Evolutionary conservation across 2,888 invertebrate species (phyloP).

Genomic region (Acleris emargana): DNA sequence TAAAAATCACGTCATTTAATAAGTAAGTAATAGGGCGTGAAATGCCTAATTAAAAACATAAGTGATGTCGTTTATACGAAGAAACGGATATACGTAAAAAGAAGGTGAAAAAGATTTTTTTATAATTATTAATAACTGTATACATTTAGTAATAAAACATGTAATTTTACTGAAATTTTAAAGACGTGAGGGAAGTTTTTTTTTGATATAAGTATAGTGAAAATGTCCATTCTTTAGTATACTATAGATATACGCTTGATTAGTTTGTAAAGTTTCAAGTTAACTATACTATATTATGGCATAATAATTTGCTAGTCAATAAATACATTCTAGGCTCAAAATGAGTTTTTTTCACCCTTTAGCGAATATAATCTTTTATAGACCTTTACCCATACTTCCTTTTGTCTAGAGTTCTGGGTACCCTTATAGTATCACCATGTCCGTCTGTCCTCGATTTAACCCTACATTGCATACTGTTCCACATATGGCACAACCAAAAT

Average conservation of each 20-base stretch:
- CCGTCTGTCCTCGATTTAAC: too few species aligned
- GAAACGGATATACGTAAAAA: constrained; percentile 80
- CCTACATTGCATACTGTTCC: too few species aligned
- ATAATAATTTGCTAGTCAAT: constrained; percentile 82
- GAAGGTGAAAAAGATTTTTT: constrained; percentile 60
- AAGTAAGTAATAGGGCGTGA: constrained; percentile 16
- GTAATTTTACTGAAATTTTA: constrained; percentile 60
- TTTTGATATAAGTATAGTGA: constrained; percentile 46
- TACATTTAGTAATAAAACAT: constrained; percentile 49
- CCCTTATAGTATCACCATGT: too few species aligned
- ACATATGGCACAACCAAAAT: too few species aligned
- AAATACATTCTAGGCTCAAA: constrained; percentile 73
- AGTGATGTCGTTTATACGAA: constrained; percentile 65
- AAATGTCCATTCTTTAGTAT: constrained; percentile 74
- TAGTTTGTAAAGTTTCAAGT: constrained; percentile 47
- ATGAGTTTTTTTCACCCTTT: background rate
- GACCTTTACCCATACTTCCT: too few species aligned
- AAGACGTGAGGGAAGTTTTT: constrained; percentile 16
- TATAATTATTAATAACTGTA: constrained; percentile 48
- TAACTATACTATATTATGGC: constrained; percentile 66
- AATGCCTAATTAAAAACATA: constrained; percentile 36
- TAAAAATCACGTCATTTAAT: constrained; percentile 17
- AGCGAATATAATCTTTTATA: too few species aligned
- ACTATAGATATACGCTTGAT: constrained; percentile 58
- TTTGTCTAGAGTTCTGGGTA: too few species aligned